A percentile compares a stretch with the other conserved stretches of the same genome.
phyloP scores from a whole-genome alignment of 2,888 invertebrate genomes.

The Alcis repandata region DNA sequence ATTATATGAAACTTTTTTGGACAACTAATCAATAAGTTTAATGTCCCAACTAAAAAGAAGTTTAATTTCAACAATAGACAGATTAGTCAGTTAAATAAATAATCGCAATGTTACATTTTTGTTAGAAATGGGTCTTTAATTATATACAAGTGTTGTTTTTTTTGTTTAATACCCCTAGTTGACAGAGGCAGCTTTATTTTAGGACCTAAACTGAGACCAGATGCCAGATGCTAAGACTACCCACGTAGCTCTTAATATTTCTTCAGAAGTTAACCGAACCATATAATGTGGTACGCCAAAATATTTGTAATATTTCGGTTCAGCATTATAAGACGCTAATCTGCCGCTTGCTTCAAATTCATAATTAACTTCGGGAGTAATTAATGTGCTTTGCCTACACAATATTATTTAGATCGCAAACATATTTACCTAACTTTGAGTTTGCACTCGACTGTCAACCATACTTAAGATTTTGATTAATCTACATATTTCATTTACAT shows the following conservation, averaged over 20 bases:
- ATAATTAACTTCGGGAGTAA: constrained; percentile 36
- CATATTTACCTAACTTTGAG: constrained; percentile 30
- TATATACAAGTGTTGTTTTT: too few relatives aligned
- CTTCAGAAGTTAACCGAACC: neutral
- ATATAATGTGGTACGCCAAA: neutral
- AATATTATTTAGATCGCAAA: constrained; percentile 23
- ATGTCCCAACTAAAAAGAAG: too few relatives aligned
- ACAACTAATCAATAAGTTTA: too few relatives aligned
- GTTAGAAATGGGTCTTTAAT: too few relatives aligned
- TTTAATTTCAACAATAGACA: too few relatives aligned
- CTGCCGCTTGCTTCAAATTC: constrained; percentile 14
- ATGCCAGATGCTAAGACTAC: too few relatives aligned
- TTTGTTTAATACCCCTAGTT: too few relatives aligned
- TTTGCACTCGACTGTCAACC: constrained; percentile 16
- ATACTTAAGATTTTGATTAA: constrained; percentile 24
- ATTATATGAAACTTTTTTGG: too few relatives aligned
- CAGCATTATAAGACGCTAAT: constrained; percentile 12
- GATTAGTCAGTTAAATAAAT: too few relatives aligned
- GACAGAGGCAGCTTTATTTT: too few relatives aligned
- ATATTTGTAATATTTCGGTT: constrained; percentile 12
- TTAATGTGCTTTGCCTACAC: constrained; percentile 17
- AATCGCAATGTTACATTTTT: too few relatives aligned
- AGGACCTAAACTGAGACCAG: too few relatives aligned
- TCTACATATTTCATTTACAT: constrained; percentile 11
- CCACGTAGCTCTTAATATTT: neutral